These are phyloP conservation scores for Nymphalis c-album DNA, from an alignment of 2,888 invertebrate species.

Conservation along the genomic window DNA sequence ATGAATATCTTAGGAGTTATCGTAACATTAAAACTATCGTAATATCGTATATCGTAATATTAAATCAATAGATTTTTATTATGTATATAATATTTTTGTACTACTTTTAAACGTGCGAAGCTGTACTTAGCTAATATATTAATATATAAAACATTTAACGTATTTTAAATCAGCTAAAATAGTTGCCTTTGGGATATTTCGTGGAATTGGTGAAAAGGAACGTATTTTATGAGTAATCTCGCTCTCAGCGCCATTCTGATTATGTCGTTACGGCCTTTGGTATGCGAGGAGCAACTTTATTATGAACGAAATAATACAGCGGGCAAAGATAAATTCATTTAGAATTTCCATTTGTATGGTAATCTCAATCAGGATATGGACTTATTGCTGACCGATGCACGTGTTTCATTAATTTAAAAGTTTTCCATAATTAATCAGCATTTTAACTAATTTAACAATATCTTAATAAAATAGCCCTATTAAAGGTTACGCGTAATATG, in stretches of 20 bases:
- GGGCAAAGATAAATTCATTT: neutral
- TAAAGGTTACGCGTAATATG: too few relatives aligned
- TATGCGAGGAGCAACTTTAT: neutral
- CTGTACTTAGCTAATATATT: too few relatives aligned
- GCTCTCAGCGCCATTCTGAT: neutral
- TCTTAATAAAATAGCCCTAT: too few relatives aligned
- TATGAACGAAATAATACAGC: conserved; percentile 3
- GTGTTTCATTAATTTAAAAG: neutral
- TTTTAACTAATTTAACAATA: too few relatives aligned
- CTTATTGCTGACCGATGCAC: conserved; percentile 1
- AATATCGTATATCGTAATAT: too few relatives aligned
- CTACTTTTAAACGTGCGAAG: too few relatives aligned
- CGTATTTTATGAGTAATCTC: neutral
- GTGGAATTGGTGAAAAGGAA: neutral
- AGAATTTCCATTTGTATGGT: conserved; percentile 9
- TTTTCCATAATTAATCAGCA: neutral
- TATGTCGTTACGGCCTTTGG: conserved; percentile 1
- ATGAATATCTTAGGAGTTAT: too few relatives aligned
- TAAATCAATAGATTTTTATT: too few relatives aligned
- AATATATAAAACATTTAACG: too few relatives aligned
- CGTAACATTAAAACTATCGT: too few relatives aligned
- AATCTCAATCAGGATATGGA: neutral
- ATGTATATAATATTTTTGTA: too few relatives aligned
- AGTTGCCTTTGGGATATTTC: neutral
- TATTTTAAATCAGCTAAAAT: neutral